These are phyloP conservation scores for Apostichopus leukothele DNA, from an alignment of 53 echinoderm and acorn worm species.

Conservation along the genomic window DNA sequence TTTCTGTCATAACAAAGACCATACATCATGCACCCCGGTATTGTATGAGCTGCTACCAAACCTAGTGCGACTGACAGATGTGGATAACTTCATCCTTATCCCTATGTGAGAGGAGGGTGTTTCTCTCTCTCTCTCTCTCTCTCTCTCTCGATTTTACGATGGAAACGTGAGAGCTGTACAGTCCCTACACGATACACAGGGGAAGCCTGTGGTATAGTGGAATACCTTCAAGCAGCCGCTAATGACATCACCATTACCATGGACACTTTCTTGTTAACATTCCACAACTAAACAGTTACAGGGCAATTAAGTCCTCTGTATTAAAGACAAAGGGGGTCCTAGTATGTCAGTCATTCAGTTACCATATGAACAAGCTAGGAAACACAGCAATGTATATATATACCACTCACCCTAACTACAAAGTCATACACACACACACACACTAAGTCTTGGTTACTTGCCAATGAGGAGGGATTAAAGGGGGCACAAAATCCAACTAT, in stretches of 20 bases:
- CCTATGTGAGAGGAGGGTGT: too few relatives aligned
- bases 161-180: not conserved
- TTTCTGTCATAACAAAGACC: slow-evolving; percentile 23
- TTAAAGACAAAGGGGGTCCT: slow-evolving; percentile 9
- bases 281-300: slow-evolving; percentile 40
- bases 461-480: too few relatives aligned
- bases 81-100: too few relatives aligned
- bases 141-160: too few relatives aligned
- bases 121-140: too few relatives aligned
- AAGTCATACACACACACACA: too few relatives aligned
- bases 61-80: too few relatives aligned
- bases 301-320: slow-evolving; percentile 35
- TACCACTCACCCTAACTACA: too few relatives aligned
- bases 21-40: slow-evolving; percentile 2
- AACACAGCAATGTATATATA: not conserved
- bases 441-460: too few relatives aligned
- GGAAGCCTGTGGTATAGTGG: not conserved
- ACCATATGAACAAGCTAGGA: slow-evolving; percentile 8
- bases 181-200: not conserved
- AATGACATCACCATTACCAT: slow-evolving; percentile 42
- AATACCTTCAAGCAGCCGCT: not conserved
- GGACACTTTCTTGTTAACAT: slow-evolving; percentile 45
- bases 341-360: slow-evolving; percentile 22
- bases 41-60: not conserved
- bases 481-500: too few relatives aligned